These are phyloP conservation scores for Apostichopus californicus DNA, from an alignment of 35 echinoderm and acorn worm species.

Conservation along the genomic window DNA sequence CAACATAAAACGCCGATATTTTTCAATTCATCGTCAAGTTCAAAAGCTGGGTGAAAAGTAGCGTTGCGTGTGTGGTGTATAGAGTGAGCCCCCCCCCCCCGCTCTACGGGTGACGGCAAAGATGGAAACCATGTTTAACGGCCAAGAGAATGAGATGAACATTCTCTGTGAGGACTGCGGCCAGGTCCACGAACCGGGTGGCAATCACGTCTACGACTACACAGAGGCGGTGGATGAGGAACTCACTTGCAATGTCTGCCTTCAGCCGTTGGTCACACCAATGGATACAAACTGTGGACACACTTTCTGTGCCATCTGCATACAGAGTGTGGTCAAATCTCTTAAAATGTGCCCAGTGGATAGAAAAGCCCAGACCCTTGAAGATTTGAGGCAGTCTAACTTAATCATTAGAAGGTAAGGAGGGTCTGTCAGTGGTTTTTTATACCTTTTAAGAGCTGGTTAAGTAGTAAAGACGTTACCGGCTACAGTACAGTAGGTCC, in stretches of 20 bases:
- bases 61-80: no score
- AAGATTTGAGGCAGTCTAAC: constrained; percentile 81
- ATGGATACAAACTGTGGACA: constrained; percentile 97
- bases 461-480: no score
- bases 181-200: constrained; percentile 78
- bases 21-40: no score
- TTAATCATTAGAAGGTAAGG: constrained; percentile 93
- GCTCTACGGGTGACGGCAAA: background rate
- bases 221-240: constrained; percentile 93
- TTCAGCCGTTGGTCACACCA: constrained; percentile 89
- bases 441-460: no score
- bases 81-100: no score
- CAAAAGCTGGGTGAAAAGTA: no score
- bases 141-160: constrained; percentile 9
- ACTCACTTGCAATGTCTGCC: constrained; percentile 88
- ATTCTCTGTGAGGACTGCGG: constrained; percentile 89
- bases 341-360: constrained; percentile 94
- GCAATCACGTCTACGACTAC: constrained; percentile 97
- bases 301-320: constrained; percentile 86
- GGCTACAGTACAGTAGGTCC: no score
- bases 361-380: constrained; percentile 61
- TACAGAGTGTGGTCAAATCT: constrained; percentile 79
- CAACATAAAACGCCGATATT: no score
- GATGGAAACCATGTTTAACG: constrained; percentile 19
- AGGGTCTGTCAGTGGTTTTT: no score